Base-by-base conservation (phyloP, 2,113 vertebrate species). In the Tragelaphus strepsiceros region DNA sequence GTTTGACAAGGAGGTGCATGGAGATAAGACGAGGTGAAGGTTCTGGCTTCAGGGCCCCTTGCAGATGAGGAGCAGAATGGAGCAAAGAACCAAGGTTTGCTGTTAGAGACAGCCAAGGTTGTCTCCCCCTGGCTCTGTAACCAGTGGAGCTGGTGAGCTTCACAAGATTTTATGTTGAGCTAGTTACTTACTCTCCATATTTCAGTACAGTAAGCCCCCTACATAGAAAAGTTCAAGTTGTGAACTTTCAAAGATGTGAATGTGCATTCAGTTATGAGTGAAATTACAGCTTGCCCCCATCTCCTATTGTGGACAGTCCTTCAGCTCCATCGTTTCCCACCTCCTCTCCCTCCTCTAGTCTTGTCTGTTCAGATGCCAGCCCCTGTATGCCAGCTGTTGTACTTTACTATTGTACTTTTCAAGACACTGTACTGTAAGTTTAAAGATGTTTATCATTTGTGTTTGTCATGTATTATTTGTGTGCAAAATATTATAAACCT, bases 81-180 rank as follows among this genome's bases (percentile, higher is more conserved):
- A 49, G 93, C 21, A 28, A 26, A 28, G 28, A 32, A 26, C 35
- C 26, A 12, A 13, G 7, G 12, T 19, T 14, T 35, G 32, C 16
- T 51, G 3, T 0, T 1, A 6, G 0, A 0, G n/a, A 39, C n/a
- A 71, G 22, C 19, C n/a, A 39, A 71, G n/a, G 67, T 1, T 5
- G 19, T 19, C 21, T 59, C 26, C 46, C 26, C 0, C 4, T 2
- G 39, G 88, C 78, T 49, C 26, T 15, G 2, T 3, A 15, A 1
- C 32, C 49, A 1, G 5, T 19, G 58, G 22, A 90, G 28, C 24
- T 26, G 10, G 15, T 2, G 49, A 87, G 7, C 24, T 10, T 13
- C 35, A 9, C 5, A 11, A 35, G 11, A 35, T 4, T 39, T 12
- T 6, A 46, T 8, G 24, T 3, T 6, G 43, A 49, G 64, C 35